Evolutionary conservation across 2,113 vertebrate species (phyloP), one percentile per base, ranked within the genome.

Genomic region (Oryzias javanicus): DNA sequence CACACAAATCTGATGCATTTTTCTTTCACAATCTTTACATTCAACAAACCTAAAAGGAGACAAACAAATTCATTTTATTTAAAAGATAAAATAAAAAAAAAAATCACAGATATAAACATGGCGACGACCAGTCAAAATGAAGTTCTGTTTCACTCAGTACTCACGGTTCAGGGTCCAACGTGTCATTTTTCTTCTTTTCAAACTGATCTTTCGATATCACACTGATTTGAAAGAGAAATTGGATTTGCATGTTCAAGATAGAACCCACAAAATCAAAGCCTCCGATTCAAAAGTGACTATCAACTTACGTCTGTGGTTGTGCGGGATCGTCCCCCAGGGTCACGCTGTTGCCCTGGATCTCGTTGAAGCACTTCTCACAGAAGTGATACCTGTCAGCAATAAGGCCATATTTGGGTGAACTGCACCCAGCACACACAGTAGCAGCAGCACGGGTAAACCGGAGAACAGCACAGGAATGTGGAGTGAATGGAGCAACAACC

Each of bases 341-440:
- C 86, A 99, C 95, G 89, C 94, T 98, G 92, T 98, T 96, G 82
- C 97, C 97, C 92, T 98, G 97, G 93, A 99, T 98, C 93, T 99
- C 97, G 75, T 97, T 99, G 94, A 99, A 99, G 94, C 97, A 99
- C 93, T 98, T 99, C 91, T 99, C 97, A 89, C 97, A 99, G 92
- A 97, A 99, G 92, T 99, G 96, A 95, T 99, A 99, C 96, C 97
- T 99, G 94, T 94, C 89, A 92, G 94, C 92, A 92, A 95, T 90
- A 98, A 97, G 94, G 93, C 93, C 94, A 95, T 92, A 94, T 94
- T 95, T 93, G 93, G 91, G 93, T 96, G 93, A 96, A 94, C 94
- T 95, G 92, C 91, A 92, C 91, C 92, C 91, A 90, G 92, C 86
- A 92, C 93, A 88, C 67, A 78, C 70, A 22, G 22, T 22, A 84